Evolutionary conservation across 2,113 vertebrate genomes (phyloP), one percentile per base, ranked within the genome.

Genomic region (Anguilla japonica): DNA sequence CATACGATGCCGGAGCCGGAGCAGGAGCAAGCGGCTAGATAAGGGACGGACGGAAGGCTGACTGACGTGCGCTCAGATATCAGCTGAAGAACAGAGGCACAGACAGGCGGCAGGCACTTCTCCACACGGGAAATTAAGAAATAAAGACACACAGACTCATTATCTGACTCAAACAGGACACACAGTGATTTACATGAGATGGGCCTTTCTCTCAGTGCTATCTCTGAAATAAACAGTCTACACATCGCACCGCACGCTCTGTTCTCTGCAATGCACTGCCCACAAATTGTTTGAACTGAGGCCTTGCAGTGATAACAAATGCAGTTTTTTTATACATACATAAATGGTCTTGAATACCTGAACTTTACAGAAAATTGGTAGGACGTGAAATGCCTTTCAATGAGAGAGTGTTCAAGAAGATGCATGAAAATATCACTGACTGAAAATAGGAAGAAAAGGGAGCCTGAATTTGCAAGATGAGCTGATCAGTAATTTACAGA

Each of bases 161-260:
- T 95, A 94, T 90, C 91, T 83, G 91, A 94, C 90, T 94, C 91
- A 93, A 93, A 95, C 92, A 94, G 88, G 91, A 95, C 92, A 95
- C 93, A 94, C 95, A 93, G 93, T 43, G 41, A 89, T 90, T 85
- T 88, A 81, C 39, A 88, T 92, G 91, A n/a, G 92, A 91, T 87
- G 86, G 4, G 84, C 90, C 92, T 91, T 91, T 91, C 92, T 81
- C 88, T 90, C 90, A 92, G 92, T 88, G 88, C 93, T 93, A 95
- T 93, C 93, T 93, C 89, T 93, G 87, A 91, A 88, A 89, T 89
- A 89, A 92, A 94, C 91, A 90, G 88, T 95, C 93, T 95, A 93
- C 88, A 93, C 91, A 93, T 92, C 87, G 34, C 34, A 34, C 34
- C 34, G 67, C 67, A 34, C 43, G 14, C 46, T 29, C n/a, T 50